Base-by-base conservation (phyloP, 53 echinoderm and acorn worm genomes). In the Henricia sp. region DNA sequence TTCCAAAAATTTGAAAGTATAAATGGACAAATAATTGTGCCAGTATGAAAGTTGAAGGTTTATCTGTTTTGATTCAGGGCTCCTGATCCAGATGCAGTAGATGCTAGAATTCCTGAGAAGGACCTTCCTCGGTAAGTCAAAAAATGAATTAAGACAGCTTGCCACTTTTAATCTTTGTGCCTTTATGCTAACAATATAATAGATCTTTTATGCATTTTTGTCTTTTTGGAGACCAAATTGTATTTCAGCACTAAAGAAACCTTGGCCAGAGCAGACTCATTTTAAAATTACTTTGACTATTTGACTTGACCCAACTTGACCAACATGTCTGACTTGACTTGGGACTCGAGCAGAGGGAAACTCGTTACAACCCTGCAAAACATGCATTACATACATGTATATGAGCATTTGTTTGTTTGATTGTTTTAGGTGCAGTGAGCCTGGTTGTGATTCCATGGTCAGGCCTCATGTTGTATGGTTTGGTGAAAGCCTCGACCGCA, bases 401-500 rank as follows among this genome's bases (percentile, higher is more conserved):
- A 32, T 37, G 34, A 9, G 13, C 9, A 9, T 28, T 10, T 28
- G 35, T 28, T 28, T 28, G 40, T 19, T 28, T 17, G 36, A 11
- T 10, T 20, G 35, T 9, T 41, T 26, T 29, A 93, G 93, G 52
- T 96, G 96, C 87, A 54, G 42, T 20, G 57, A 92, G 64, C 66
- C 68, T 0, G 88, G 88, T 6, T 96, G 96, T 85, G 88, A 71
- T 59, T 83, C 89, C 0, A 42, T 96, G 65, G 84, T 84, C 23
- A 77, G 96, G 53, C 96, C 96, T 0, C 82, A 93, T 84, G 96
- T 96, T 8, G 89, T 96, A 0, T 96, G 96, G 96, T 96, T 96
- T 85, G 93, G 93, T 38, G 96, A 96, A 67, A 66, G 86, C 0
- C 66, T 96, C 0, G 85, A 89, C 44, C 24, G 13, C 0, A 68